Evolutionary conservation across 2,888 invertebrate species (phyloP), one percentile per base, ranked within the genome.

Genomic region (Choristoneura rosaceana): DNA sequence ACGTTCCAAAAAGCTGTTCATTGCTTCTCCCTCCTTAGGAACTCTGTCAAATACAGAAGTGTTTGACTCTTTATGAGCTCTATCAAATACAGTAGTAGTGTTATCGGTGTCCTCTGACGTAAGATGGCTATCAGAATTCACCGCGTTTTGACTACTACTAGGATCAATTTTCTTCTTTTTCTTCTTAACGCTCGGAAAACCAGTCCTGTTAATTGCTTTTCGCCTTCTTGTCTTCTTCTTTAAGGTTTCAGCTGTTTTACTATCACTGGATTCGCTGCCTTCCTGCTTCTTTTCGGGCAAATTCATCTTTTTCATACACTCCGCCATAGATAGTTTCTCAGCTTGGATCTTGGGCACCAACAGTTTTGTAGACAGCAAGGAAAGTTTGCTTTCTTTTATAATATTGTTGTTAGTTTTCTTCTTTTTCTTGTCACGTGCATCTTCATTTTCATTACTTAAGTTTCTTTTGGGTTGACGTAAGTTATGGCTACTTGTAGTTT

Each of bases 141-240:
- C 10, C 10, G 43, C 74, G 69, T 83, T 86, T 78, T 82, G 80
- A 75, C 77, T 80, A 62, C 75, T 83, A 66, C 74, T 84, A 69
- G 81, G 78, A 75, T 92, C 93, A 65, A 90, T 77, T 81, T 96
- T 97, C 85, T 97, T 97, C 85, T 97, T 98, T 89, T 97, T 98
- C 84, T 96, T 96, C 82, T 97, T 97, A 15, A 97, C 93, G 33
- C 96, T 97, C 0, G 98, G 98, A 86, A 98, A 98, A 4, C 98
- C 98, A 17, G 98, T 98, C 79, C 97, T 95, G 84, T 98, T 98
- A 58, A 97, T 96, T 25, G 97, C 96, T 85, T 98, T 96, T 55
- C 97, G 95, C 79, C 97, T 95, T 80, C 95, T 95, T 2, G 95
- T 86, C 82, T 94, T 95, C 74, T 95, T 93, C 78, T 91, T 92